Percentiles rank a stretch among this genome's conserved stretches.
Evolutionary conservation across 2,888 invertebrate genomes (phyloP).

Genomic region (Erebia ligea): DNA sequence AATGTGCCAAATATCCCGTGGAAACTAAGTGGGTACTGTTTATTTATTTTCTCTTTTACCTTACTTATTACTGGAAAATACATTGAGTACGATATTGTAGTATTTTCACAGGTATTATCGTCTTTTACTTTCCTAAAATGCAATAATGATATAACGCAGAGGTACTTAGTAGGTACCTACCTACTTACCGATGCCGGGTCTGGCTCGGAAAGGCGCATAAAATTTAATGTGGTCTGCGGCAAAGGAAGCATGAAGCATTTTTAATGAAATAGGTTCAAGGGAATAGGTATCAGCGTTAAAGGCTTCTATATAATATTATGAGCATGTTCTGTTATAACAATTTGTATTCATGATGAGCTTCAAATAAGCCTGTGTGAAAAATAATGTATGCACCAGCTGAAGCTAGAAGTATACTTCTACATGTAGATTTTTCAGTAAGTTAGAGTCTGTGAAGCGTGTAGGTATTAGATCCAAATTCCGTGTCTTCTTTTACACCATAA

Average conservation of each 20-base stretch:
- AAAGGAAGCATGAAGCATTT: neutral
- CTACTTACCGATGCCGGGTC: neutral
- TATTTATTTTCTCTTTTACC: too few species aligned
- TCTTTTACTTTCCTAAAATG: too few species aligned
- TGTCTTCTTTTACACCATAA: too few species aligned
- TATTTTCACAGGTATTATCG: too few species aligned
- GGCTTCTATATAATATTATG: neutral
- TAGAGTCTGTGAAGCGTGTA: too few species aligned
- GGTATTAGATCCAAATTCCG: too few species aligned
- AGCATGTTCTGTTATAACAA: neutral
- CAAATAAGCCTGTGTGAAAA: neutral
- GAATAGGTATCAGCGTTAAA: slow-evolving; percentile 1
- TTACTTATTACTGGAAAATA: too few species aligned
- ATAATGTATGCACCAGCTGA: neutral
- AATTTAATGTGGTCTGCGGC: slow-evolving; percentile 6
- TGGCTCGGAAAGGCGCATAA: neutral
- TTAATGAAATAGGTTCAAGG: neutral
- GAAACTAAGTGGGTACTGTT: too few species aligned
- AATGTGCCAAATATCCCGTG: too few species aligned
- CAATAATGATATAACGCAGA: too few species aligned
- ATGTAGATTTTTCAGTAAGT: too few species aligned
- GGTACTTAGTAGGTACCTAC: neutral
- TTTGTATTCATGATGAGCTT: neutral
- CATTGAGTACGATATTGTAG: too few species aligned
- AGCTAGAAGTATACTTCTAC: neutral